Base-by-base conservation (phyloP, 2,888 invertebrate species). In the Mimumesa dahlbomi region DNA sequence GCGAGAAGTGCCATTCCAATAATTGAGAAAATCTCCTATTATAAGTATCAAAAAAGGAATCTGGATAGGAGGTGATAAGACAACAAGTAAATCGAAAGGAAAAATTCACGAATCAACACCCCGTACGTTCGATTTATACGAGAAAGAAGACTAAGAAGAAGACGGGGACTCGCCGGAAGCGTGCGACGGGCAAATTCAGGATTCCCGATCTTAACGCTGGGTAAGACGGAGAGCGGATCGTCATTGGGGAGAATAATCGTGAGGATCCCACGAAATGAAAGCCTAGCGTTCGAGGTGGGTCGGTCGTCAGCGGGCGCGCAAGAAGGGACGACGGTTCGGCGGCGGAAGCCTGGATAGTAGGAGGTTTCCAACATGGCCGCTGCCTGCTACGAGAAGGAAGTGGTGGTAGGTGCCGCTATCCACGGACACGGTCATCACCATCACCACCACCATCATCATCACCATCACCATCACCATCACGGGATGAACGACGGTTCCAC, bases 341-440 rank as follows among this genome's bases (percentile, higher is more conserved):
- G 74, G 70, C 77, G 72, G 75, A 74, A 75, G 82, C 76, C 79
- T 72, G 82, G 82, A 82, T 75, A 81, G 73, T 77, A 73, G 73
- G 57, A 58, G 76, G 73, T 73, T 68, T 54, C 58, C 63, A 78
- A 80, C 81, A 88, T 88, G 86, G 89, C 89, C 66, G 88, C 88
- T 48, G 88, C 88, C 77, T 88, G 87, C 67, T 88, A 85, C 83
- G 86, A 87, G 77, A 83, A 88, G 74, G 87, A 88, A 84, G 82
- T 84, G 57, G 79, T 82, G 71, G 81, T 85, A 73, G 77, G 82
- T 63, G 79, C 83, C 54, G 76, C 84, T 75, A 82, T 84, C 89
- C 89, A 86, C 77, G 43, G 88, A 83, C 66, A 89, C 84, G 75
- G 90, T 74, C 90, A 90, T 73, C 88, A 87, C 85, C 90, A 88